Percentiles rank a stretch among this genome's conserved stretches.
phyloP scores from a whole-genome alignment of 1,140 invertebrate species.

The Colletes gigas region DNA sequence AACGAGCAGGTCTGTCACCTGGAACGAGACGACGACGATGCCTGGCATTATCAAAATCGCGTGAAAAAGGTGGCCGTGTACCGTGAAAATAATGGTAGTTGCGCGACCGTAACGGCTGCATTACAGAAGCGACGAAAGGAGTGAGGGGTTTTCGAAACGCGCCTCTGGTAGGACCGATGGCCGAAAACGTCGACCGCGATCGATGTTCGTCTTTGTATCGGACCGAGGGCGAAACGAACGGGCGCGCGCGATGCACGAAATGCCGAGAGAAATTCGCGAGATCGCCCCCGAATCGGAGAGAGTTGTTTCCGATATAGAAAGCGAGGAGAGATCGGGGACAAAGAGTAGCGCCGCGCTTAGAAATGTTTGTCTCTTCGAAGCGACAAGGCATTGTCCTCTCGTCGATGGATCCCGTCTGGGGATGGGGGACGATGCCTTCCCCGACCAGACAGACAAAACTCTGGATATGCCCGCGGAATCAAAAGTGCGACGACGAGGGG shows the following conservation, averaged over 20 bases:
- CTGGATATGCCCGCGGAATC: constrained; percentile 4
- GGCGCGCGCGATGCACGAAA: too few relatives aligned
- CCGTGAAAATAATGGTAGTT: constrained; percentile 12
- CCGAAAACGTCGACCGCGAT: neutral
- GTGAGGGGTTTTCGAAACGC: neutral
- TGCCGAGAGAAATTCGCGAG: neutral
- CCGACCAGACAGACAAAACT: neutral
- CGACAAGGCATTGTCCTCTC: constrained; percentile 25
- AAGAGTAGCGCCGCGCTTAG: constrained; percentile 21
- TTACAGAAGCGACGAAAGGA: neutral
- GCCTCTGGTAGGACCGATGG: neutral
- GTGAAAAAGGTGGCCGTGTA: neutral
- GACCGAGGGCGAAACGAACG: neutral
- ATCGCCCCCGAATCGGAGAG: neutral
- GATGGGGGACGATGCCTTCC: neutral
- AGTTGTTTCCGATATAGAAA: neutral
- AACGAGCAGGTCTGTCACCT: neutral
- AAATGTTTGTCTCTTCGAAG: constrained; percentile 36
- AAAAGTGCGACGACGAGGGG: constrained; percentile 4
- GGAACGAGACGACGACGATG: neutral
- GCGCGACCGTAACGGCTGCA: neutral
- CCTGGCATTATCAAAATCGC: neutral
- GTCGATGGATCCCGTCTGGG: constrained; percentile 10
- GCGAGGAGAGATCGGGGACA: neutral
- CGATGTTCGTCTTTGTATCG: constrained; percentile 3